A percentile compares a stretch with the other conserved stretches of the same genome.
Evolutionary conservation across 2,113 vertebrate genomes (phyloP).

Genomic region (Edolisoma coerulescens): DNA sequence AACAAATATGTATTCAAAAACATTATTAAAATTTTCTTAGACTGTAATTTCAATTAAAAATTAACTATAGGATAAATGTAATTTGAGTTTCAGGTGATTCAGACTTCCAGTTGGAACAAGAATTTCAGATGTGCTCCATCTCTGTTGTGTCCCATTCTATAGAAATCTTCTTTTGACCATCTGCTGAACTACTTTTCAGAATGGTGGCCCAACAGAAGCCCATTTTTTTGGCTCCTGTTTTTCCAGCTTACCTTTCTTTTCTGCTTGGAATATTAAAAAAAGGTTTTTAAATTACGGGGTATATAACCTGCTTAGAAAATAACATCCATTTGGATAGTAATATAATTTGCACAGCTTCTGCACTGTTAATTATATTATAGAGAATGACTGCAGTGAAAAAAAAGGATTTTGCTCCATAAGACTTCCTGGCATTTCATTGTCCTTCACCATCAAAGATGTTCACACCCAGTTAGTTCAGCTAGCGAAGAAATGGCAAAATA

Average conservation of each 20-base stretch:
- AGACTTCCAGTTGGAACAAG: background rate
- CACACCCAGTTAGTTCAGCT: background rate
- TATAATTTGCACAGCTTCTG: background rate
- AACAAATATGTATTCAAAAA: background rate
- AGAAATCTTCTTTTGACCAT: background rate
- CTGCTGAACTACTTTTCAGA: background rate
- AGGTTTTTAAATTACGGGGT: background rate
- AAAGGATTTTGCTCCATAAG: background rate
- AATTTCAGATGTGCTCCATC: background rate
- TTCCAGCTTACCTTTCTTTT: background rate
- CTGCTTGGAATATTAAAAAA: background rate
- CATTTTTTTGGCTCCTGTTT: background rate
- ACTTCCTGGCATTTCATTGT: background rate
- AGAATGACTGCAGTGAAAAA: background rate
- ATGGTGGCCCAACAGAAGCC: rapidly evolving
- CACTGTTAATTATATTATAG: background rate
- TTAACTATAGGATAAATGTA: background rate
- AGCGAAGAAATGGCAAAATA: background rate
- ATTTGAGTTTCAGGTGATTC: background rate
- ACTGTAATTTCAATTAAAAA: background rate
- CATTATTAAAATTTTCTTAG: background rate
- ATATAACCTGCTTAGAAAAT: background rate
- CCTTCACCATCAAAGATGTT: background rate
- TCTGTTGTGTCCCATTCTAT: background rate
- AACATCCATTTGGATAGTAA: background rate